Evolutionary conservation across 2,888 invertebrate species (phyloP).

Genomic region (Trichopoda pennipes): DNA sequence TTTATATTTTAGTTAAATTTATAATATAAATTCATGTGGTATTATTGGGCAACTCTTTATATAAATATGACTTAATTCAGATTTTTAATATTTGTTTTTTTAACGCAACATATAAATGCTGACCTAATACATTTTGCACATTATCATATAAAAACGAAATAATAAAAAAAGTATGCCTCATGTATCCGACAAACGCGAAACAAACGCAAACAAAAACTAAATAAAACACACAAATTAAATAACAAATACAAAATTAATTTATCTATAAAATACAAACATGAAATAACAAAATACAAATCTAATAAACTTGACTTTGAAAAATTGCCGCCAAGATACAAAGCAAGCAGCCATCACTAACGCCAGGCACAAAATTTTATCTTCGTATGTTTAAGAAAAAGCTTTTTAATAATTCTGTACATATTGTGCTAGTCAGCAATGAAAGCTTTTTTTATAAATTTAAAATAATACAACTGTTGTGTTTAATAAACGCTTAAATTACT

Average conservation of each 20-base stretch:
- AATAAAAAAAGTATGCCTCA: too few species aligned
- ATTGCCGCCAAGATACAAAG: conserved; percentile 50
- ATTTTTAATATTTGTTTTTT: too few species aligned
- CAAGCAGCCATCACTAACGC: not conserved
- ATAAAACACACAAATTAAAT: not conserved
- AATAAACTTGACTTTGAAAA: conserved; percentile 71
- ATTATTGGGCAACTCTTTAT: too few species aligned
- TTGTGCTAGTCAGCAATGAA: conserved; percentile 1
- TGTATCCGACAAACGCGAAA: not conserved
- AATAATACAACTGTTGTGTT: not conserved
- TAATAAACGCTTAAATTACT: too few species aligned
- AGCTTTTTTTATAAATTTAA: not conserved
- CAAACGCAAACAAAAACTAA: not conserved
- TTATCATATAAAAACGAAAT: too few species aligned
- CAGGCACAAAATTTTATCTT: conserved; percentile 14
- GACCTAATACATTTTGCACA: too few species aligned
- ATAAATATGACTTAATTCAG: too few species aligned
- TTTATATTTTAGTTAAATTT: too few species aligned
- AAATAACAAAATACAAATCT: conserved; percentile 24
- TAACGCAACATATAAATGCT: too few species aligned
- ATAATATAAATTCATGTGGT: too few species aligned
- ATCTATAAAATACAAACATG: not conserved
- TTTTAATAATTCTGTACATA: conserved; percentile 1
- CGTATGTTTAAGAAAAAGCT: conserved; percentile 47
- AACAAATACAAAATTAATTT: conserved; percentile 5